These are phyloP conservation scores for Homalodisca vitripennis DNA, from an alignment of 1,140 invertebrate genomes.

Conservation along the genomic window DNA sequence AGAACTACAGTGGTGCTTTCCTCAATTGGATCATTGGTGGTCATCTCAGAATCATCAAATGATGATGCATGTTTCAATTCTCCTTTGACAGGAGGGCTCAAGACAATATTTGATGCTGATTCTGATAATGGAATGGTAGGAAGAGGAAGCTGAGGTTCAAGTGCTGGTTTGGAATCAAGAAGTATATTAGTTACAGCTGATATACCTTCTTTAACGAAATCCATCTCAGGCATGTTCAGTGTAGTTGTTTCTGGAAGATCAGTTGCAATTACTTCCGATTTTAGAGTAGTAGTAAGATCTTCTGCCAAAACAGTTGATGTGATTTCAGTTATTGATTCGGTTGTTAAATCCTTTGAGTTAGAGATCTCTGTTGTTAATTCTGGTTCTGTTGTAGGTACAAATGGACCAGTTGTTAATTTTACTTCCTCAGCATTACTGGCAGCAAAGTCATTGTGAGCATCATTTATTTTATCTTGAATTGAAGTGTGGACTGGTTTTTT, in stretches of 20 bases:
- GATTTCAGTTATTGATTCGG: neutral
- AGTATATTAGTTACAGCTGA: slow-evolving; percentile 42
- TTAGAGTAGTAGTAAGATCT: slow-evolving; percentile 31
- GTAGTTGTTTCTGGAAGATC: slow-evolving; percentile 31
- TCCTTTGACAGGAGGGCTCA: slow-evolving; percentile 31
- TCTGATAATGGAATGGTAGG: slow-evolving; percentile 41
- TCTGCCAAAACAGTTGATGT: slow-evolving; percentile 17
- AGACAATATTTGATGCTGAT: slow-evolving; percentile 38
- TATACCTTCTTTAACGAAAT: slow-evolving; percentile 38
- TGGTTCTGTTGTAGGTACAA: neutral
- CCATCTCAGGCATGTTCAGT: slow-evolving; percentile 30
- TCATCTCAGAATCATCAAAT: slow-evolving; percentile 13
- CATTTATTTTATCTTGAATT: slow-evolving; percentile 5
- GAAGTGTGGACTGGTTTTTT: neutral
- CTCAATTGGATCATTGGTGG: neutral
- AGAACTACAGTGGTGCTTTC: slow-evolving; percentile 29
- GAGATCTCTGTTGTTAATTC: slow-evolving; percentile 4
- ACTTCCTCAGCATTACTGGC: slow-evolving; percentile 20
- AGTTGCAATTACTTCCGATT: slow-evolving; percentile 22
- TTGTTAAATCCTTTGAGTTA: neutral
- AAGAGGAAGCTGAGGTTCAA: slow-evolving; percentile 42
- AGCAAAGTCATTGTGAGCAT: neutral
- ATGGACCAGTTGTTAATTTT: neutral
- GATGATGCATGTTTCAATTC: slow-evolving; percentile 30
- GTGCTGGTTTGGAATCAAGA: slow-evolving; percentile 31